Evolutionary conservation across 2,797 vertebrate genomes (phyloP), one percentile per base, ranked within the genome.

Genomic region (Gadopsis marmoratus): DNA sequence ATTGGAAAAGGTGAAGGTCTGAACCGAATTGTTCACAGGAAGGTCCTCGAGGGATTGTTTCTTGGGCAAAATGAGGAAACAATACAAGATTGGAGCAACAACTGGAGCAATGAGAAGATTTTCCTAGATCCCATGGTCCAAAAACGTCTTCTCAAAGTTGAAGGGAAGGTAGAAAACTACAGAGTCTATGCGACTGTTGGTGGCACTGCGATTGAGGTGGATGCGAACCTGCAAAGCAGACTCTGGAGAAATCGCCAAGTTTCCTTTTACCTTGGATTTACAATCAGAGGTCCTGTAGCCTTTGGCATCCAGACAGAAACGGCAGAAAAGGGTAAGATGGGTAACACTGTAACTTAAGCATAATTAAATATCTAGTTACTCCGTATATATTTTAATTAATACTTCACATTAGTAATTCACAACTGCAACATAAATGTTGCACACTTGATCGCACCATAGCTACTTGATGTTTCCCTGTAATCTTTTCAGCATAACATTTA

Each of bases 231-330:
- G 17, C 17, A 0, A 37, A 21, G 53, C 17, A 31, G 17, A 26
- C 26, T 54, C 6, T 78, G 67, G 70, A 76, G 0, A 67, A 0
- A 0, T n/a, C 17, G 71, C 0, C 6, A 11, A 11, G 83, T 87
- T 56, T 64, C 64, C 41, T 89, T 89, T 35, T 72, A 78, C 56
- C 68, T 86, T 51, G 88, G 88, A 61, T 74, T 87, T n/a, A 89
- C 48, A 16, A 86, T 89, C 79, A 74, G n/a, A 54, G 85, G 85
- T 53, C 83, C 83, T 29, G 79, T 84, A 0, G 88, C 88, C 37
- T 89, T 80, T 68, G 23, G 3, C 35, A 79, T 89, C 53, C 13
- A 79, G 50, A 62, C 19, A 0, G 43, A 54, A 66, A 7, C 12
- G 35, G 3, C 31, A n/a, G 21, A 31, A 23, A 23, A 39, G 0